A percentile compares a stretch with the other conserved stretches of the same genome.
Conservation (phyloP, 2,888 invertebrate species). For the Fragum fragum region DNA sequence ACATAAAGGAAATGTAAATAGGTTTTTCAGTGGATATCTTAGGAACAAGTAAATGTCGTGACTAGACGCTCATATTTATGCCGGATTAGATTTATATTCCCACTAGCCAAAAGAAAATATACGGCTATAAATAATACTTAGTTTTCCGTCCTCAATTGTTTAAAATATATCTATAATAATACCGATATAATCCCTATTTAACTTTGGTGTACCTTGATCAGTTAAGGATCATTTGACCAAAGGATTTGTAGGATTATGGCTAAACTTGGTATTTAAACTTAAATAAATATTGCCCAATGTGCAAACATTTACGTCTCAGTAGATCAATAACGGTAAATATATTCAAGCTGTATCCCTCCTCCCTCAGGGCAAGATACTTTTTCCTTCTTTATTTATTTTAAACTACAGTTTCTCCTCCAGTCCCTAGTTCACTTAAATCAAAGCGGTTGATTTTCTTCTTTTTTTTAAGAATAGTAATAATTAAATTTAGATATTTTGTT, state of each 20-base stretch:
- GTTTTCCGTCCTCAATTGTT: background rate
- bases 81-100: constrained; percentile 11
- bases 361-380: constrained; percentile 7
- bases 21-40: background rate
- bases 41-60: constrained; percentile 9
- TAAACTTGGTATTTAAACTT: constrained; percentile 33
- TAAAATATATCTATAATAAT: constrained; percentile 9
- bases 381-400: background rate
- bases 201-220: constrained; percentile 32
- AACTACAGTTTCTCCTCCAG: background rate
- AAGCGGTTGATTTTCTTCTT: too few relatives aligned
- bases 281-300: constrained; percentile 33
- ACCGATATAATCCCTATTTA: constrained; percentile 35
- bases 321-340: constrained; percentile 29
- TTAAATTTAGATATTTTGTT: too few relatives aligned
- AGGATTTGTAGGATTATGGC: constrained; percentile 34
- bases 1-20: constrained; percentile 23
- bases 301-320: constrained; percentile 34
- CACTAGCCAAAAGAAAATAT: constrained; percentile 1
- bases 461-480: too few relatives aligned
- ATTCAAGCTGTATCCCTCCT: constrained; percentile 8
- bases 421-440: too few relatives aligned
- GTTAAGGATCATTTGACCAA: constrained; percentile 42
- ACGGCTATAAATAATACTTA: constrained; percentile 20
- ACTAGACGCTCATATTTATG: constrained; percentile 24